These are phyloP conservation scores for Centropus unirufus DNA, from an alignment of 2,113 vertebrate genomes.

Conservation along the genomic window DNA sequence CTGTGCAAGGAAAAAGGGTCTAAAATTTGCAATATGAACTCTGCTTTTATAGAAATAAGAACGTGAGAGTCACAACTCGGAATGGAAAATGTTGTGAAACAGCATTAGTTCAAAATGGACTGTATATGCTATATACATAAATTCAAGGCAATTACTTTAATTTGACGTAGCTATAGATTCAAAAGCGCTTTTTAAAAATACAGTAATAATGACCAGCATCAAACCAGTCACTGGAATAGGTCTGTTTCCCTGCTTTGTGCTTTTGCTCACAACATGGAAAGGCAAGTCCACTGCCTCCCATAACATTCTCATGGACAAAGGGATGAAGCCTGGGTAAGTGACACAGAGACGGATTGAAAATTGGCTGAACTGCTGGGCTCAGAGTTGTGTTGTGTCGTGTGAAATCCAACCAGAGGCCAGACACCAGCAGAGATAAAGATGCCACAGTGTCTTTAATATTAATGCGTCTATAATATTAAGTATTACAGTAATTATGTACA, in stretches of 20 bases:
- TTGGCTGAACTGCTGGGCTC: neutral
- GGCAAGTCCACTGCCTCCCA: neutral
- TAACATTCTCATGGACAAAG: neutral
- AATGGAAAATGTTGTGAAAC: neutral
- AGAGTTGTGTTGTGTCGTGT: neutral
- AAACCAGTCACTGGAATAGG: neutral
- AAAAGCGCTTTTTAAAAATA: neutral
- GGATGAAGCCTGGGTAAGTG: neutral
- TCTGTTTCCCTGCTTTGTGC: neutral
- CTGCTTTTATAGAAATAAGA: neutral
- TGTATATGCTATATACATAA: neutral
- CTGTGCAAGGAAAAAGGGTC: neutral
- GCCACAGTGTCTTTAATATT: no score
- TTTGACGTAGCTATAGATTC: neutral
- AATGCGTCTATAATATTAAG: neutral
- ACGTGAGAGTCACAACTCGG: neutral
- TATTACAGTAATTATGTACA: neutral
- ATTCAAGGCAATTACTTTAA: neutral
- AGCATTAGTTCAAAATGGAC: neutral
- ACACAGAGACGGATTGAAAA: neutral
- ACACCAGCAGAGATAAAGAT: neutral
- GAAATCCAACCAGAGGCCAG: fast-evolving
- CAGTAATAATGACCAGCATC: neutral
- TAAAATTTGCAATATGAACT: neutral
- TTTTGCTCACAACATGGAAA: neutral